Conservation (phyloP, 1,140 invertebrate genomes). For the Drosophila fuyamai region DNA sequence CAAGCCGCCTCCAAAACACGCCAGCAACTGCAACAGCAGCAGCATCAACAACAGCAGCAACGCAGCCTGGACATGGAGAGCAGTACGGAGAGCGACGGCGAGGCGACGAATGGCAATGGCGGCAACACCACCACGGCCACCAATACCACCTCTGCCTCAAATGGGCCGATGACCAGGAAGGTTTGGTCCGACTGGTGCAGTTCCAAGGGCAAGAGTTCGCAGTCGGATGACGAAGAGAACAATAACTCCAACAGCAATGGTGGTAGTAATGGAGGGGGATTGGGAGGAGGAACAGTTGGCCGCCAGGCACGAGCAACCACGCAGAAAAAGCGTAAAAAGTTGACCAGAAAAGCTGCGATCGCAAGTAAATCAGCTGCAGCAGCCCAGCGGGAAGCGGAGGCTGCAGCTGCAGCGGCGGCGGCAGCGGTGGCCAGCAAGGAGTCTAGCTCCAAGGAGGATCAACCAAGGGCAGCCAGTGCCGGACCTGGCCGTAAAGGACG, state of each 20-base stretch:
- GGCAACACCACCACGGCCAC: slow-evolving; percentile 86
- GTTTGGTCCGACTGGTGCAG: slow-evolving; percentile 91
- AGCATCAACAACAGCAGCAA: slow-evolving; percentile 50
- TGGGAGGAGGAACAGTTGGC: slow-evolving; percentile 11
- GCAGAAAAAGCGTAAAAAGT: slow-evolving; percentile 82
- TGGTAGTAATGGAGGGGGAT: slow-evolving; percentile 26
- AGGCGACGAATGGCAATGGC: slow-evolving; percentile 84
- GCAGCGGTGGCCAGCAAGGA: slow-evolving; percentile 64
- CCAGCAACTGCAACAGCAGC: slow-evolving; percentile 48
- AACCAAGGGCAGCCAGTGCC: slow-evolving; percentile 33
- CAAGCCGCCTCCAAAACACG: slow-evolving; percentile 59
- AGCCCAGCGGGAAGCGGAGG: slow-evolving; percentile 75
- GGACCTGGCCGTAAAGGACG: slow-evolving; percentile 76
- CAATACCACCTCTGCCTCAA: slow-evolving; percentile 86
- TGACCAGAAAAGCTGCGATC: slow-evolving; percentile 81
- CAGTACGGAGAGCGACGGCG: slow-evolving; percentile 85
- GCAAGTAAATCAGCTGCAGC: slow-evolving; percentile 81
- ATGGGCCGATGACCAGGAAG: slow-evolving; percentile 87
- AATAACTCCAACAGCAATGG: slow-evolving; percentile 80
- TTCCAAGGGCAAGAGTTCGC: slow-evolving; percentile 86
- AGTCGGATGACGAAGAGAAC: slow-evolving; percentile 86
- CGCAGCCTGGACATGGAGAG: slow-evolving; percentile 76
- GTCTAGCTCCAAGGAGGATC: slow-evolving; percentile 69
- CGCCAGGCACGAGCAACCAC: slow-evolving; percentile 69
- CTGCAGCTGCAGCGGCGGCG: slow-evolving; percentile 60